Evolutionary conservation across 2,797 vertebrate species (phyloP).

Genomic region (Halcyon smyrnensis): DNA sequence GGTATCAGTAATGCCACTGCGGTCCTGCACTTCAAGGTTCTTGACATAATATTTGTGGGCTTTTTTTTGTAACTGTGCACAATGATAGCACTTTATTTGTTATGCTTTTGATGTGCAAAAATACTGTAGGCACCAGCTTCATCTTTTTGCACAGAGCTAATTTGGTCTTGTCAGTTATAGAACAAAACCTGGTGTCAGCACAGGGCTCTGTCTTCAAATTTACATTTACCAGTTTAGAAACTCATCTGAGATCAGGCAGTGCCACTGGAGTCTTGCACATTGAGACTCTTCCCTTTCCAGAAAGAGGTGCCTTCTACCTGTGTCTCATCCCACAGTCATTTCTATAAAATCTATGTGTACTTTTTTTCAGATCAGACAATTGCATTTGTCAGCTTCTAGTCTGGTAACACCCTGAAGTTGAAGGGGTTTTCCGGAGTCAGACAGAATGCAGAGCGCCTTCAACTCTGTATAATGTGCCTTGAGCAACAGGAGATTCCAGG

Average conservation of each 20-base stretch:
- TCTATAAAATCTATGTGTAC: background rate
- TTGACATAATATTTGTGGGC: background rate
- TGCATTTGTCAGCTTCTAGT: background rate
- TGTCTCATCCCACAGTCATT: background rate
- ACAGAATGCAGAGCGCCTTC: background rate
- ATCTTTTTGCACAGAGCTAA: background rate
- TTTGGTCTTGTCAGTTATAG: background rate
- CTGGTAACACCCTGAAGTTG: background rate
- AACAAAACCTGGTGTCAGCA: background rate
- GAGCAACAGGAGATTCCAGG: fast-evolving
- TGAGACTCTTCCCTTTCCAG: background rate
- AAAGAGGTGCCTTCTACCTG: background rate
- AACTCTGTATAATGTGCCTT: background rate
- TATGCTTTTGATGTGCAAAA: background rate
- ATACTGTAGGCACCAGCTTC: background rate
- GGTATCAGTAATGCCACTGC: background rate
- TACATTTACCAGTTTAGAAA: background rate
- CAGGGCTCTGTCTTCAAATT: background rate
- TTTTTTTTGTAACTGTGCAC: background rate
- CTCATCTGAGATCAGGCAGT: background rate
- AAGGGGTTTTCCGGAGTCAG: background rate
- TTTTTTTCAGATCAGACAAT: background rate
- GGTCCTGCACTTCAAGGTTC: background rate
- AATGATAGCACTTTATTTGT: background rate
- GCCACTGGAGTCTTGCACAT: background rate